Evolutionary conservation across 2,888 invertebrate genomes (phyloP).

Genomic region (Cybosia mesomella): DNA sequence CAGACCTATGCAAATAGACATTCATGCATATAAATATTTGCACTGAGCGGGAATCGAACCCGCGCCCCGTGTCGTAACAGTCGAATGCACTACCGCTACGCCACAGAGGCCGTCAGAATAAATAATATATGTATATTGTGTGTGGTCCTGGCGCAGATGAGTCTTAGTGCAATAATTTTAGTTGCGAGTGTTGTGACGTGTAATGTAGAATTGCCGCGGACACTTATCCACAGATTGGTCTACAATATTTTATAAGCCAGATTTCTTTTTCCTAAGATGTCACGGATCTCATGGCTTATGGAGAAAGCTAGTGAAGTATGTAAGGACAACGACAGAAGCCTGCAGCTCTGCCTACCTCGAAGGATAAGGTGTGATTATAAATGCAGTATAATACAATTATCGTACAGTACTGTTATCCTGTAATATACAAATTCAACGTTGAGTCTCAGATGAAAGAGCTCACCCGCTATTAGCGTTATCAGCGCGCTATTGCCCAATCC

Average conservation of each 20-base stretch:
- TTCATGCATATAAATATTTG: no score
- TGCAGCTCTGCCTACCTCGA: no score
- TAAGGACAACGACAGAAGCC: not conserved
- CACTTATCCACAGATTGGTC: not conserved
- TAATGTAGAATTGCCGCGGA: not conserved
- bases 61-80: no score
- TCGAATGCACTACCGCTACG: no score
- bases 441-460: not conserved
- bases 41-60: no score
- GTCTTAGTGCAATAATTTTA: not conserved
- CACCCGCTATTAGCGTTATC: not conserved
- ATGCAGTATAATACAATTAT: no score
- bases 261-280: no score
- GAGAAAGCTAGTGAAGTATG: not conserved
- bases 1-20: no score
- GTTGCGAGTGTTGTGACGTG: no score
- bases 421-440: not conserved
- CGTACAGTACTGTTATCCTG: no score
- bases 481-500: not conserved
- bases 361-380: no score
- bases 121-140: not conserved
- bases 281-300: not conserved
- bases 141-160: not conserved
- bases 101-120: no score
- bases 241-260: not conserved